Percentiles rank a stretch among this genome's conserved stretches.
Evolutionary conservation across 2,888 invertebrate species (phyloP).

Genomic region (Pachliopta kotzebuea): DNA sequence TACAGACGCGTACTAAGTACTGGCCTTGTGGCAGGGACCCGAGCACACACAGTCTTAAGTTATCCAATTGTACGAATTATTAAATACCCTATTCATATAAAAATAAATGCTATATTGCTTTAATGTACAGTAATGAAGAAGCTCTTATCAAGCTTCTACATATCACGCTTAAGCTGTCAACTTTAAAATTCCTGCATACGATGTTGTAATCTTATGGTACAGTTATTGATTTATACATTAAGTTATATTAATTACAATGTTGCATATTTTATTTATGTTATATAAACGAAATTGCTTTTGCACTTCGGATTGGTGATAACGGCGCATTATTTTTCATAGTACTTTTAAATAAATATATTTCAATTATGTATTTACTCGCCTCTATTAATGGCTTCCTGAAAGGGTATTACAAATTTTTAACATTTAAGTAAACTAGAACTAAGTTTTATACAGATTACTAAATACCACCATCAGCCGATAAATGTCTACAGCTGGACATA

Average conservation of each 20-base stretch:
- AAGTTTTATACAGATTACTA: no score
- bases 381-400: no score
- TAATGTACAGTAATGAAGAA: not conserved
- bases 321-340: no score
- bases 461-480: no score
- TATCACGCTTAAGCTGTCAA: conserved; percentile 32
- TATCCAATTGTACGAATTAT: not conserved
- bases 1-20: conserved; percentile 34
- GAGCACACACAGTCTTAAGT: not conserved
- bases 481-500: no score
- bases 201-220: conserved; percentile 32
- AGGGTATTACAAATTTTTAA: no score
- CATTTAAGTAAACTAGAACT: no score
- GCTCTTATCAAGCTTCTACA: conserved; percentile 33
- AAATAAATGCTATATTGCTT: not conserved
- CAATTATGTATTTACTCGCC: no score
- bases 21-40: conserved; percentile 33
- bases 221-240: conserved; percentile 29
- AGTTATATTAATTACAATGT: conserved; percentile 21
- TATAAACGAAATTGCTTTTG: not conserved
- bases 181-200: conserved; percentile 35
- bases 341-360: not conserved
- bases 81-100: not conserved
- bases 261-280: conserved; percentile 7
- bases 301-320: not conserved